A percentile compares a stretch with the other conserved stretches of the same genome.
Conservation (phyloP, 2,888 invertebrate genomes). For the Catocala nupta region DNA sequence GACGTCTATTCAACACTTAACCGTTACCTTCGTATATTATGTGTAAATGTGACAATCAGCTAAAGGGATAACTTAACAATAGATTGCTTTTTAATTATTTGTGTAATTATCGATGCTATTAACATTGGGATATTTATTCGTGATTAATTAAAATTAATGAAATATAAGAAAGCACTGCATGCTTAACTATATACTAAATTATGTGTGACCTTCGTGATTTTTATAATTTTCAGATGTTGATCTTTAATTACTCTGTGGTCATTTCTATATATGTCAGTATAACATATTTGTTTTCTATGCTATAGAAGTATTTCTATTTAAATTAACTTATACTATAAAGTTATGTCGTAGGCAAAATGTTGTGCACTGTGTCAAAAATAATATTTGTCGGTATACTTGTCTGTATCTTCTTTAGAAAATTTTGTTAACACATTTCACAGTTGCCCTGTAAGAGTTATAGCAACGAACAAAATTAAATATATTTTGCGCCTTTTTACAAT, state of each 20-base stretch:
- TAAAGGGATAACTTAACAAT: conserved; percentile 24
- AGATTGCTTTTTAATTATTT: conserved; percentile 13
- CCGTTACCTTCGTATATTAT: conserved; percentile 28
- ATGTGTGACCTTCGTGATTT: conserved; percentile 74
- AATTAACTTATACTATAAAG: background rate
- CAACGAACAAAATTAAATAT: conserved; percentile 24
- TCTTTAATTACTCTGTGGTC: conserved; percentile 9
- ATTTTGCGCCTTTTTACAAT: conserved; percentile 36
- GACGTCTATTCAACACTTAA: conserved; percentile 39
- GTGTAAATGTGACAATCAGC: conserved; percentile 21
- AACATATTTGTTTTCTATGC: conserved; percentile 1
- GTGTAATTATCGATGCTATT: conserved; percentile 22
- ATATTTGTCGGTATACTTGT: background rate
- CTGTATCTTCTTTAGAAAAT: conserved; percentile 9
- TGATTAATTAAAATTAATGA: conserved; percentile 26
- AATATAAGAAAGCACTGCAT: conserved; percentile 56
- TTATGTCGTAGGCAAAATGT: background rate
- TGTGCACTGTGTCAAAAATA: conserved; percentile 5
- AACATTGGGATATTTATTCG: conserved; percentile 32
- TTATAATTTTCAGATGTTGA: conserved; percentile 23
- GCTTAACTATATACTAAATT: conserved; percentile 58
- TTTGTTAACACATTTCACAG: conserved; percentile 67
- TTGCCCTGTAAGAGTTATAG: conserved; percentile 79
- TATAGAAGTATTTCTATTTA: background rate
- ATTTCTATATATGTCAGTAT: too few species aligned